phyloP scores from a whole-genome alignment of 2,888 invertebrate species.

The Ferdinandea cuprea region DNA sequence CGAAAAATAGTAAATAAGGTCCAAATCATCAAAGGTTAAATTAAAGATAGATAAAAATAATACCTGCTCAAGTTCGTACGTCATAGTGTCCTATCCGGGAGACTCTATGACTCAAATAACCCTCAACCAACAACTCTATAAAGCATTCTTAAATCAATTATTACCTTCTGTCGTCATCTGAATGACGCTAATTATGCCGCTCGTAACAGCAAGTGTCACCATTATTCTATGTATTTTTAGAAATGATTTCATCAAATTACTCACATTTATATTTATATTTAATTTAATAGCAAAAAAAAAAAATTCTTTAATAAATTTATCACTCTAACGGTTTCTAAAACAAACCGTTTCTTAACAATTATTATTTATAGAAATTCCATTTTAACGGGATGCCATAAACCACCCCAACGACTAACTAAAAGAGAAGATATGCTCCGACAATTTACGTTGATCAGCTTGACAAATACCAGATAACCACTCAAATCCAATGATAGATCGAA shows the following conservation, averaged over 20 bases:
- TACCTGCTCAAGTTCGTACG: no score
- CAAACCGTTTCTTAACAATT: slow-evolving; percentile 15
- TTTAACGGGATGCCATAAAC: slow-evolving; percentile 28
- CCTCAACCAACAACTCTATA: not conserved
- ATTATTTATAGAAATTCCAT: slow-evolving; percentile 39
- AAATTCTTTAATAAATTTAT: slow-evolving; percentile 41
- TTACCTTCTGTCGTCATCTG: not conserved
- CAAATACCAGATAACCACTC: slow-evolving; percentile 43
- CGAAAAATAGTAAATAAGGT: not conserved
- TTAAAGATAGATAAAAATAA: no score
- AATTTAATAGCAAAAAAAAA: slow-evolving; percentile 33
- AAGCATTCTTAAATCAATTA: not conserved
- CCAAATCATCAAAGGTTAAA: no score
- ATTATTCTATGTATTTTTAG: slow-evolving; percentile 43
- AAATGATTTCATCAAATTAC: slow-evolving; percentile 47
- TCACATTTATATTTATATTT: slow-evolving; percentile 7
- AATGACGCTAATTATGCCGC: not conserved
- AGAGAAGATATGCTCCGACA: slow-evolving; percentile 15
- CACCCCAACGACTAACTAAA: slow-evolving; percentile 27
- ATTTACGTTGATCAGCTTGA: slow-evolving; percentile 8
- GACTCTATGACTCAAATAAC: no score
- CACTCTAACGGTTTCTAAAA: slow-evolving; percentile 52
- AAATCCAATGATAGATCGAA: slow-evolving; percentile 6
- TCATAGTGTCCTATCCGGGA: no score
- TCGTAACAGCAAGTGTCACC: not conserved